Conservation (phyloP, 2,888 invertebrate genomes). For the Apamea crenata region DNA sequence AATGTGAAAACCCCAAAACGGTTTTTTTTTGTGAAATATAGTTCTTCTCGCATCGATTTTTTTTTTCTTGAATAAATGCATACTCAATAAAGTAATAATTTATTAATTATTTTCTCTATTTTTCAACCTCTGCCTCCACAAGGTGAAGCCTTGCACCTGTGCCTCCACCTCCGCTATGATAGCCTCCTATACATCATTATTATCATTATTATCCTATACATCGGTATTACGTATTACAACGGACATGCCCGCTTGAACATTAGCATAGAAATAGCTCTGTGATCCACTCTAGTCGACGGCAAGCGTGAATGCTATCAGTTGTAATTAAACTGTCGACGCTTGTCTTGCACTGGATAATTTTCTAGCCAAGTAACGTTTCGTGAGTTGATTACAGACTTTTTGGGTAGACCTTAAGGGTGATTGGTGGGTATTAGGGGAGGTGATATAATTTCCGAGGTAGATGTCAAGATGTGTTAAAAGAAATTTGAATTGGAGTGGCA, state of each 20-base stretch:
- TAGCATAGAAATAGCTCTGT: constrained; percentile 67
- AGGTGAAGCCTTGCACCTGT: no score
- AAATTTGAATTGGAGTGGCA: neutral
- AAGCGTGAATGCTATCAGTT: constrained; percentile 71
- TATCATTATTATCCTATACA: no score
- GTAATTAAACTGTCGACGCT: constrained; percentile 73
- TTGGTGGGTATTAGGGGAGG: constrained; percentile 46
- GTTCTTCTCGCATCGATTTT: neutral
- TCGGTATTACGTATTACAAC: constrained; percentile 57
- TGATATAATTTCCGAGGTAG: constrained; percentile 58
- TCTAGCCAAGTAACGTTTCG: constrained; percentile 56
- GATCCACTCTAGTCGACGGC: constrained; percentile 62
- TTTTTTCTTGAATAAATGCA: neutral
- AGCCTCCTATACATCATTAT: neutral
- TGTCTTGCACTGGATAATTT: constrained; percentile 66
- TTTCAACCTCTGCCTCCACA: neutral
- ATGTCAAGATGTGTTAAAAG: neutral
- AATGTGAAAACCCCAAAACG: neutral
- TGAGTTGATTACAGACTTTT: constrained; percentile 62
- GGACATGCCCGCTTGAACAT: constrained; percentile 55
- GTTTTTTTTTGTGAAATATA: neutral
- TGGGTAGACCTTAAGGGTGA: constrained; percentile 45
- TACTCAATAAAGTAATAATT: no score
- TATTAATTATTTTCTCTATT: no score
- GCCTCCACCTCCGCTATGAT: neutral